Evolutionary conservation across 2,888 invertebrate species (phyloP).

Genomic region (Maniola hyperantus): DNA sequence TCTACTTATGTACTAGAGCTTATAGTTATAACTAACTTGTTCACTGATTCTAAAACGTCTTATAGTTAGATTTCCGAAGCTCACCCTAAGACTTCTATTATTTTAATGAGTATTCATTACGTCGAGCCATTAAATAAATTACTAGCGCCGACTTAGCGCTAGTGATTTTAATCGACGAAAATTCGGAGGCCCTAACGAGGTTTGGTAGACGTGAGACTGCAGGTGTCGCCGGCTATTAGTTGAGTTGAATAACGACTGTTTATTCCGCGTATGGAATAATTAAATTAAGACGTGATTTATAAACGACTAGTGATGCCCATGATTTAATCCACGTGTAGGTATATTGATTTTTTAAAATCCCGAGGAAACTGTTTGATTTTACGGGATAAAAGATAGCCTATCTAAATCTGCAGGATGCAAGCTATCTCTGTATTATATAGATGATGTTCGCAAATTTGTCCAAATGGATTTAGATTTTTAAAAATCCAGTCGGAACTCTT

Average conservation of each 20-base stretch:
- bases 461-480: too few relatives aligned
- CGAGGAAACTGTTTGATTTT: too few relatives aligned
- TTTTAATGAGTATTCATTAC: constrained; percentile 6
- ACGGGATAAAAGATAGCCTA: too few relatives aligned
- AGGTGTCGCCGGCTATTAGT: not conserved
- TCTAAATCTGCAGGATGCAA: too few relatives aligned
- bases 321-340: too few relatives aligned
- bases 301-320: too few relatives aligned
- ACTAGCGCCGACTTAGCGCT: not conserved
- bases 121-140: not conserved
- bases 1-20: too few relatives aligned
- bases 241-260: not conserved
- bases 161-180: not conserved
- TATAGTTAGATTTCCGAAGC: not conserved
- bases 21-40: not conserved
- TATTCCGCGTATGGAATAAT: not conserved
- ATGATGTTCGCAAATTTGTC: too few relatives aligned
- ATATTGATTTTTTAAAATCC: too few relatives aligned
- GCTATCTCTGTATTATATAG: too few relatives aligned
- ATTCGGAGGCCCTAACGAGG: constrained; percentile 5
- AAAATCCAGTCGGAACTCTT: too few relatives aligned
- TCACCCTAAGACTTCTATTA: not conserved
- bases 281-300: too few relatives aligned
- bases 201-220: not conserved
- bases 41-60: not conserved